A percentile compares a stretch with the other conserved stretches of the same genome.
These are phyloP conservation scores for Sympetrum striolatum DNA, from an alignment of 2,888 invertebrate species.

Conservation along the genomic window DNA sequence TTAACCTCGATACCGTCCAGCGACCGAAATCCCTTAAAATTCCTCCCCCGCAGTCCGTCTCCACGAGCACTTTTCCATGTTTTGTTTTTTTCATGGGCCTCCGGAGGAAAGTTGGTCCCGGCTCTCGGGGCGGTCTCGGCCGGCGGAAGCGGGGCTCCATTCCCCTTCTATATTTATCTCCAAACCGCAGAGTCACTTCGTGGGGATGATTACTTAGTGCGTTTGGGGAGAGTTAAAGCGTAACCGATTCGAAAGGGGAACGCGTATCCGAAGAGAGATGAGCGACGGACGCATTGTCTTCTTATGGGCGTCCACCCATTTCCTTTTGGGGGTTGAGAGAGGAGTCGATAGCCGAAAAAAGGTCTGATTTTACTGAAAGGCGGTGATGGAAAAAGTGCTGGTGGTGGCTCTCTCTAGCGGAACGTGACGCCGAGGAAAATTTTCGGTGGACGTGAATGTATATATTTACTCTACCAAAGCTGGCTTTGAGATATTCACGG, in stretches of 20 bases:
- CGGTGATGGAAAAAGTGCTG: too few species aligned
- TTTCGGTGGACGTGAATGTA: not conserved
- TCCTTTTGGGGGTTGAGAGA: too few species aligned
- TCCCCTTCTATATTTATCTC: not conserved
- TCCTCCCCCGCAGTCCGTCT: not conserved
- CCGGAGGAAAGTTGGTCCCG: not conserved
- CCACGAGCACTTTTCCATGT: not conserved
- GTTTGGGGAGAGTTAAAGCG: not conserved
- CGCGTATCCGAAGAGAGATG: not conserved
- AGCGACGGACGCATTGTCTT: too few species aligned
- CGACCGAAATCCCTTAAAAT: not conserved
- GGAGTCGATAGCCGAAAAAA: too few species aligned
- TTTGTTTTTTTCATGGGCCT: not conserved
- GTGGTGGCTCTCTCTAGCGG: too few species aligned
- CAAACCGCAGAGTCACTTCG: not conserved
- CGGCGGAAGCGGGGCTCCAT: not conserved
- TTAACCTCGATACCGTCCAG: slow-evolving; percentile 5
- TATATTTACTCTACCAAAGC: too few species aligned
- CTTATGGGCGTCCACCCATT: too few species aligned
- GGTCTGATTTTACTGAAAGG: too few species aligned
- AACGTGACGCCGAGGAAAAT: not conserved
- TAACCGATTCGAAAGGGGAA: not conserved
- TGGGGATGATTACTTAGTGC: not conserved
- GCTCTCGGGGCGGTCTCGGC: not conserved
- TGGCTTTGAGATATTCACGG: not conserved